Conservation (phyloP, 2,888 invertebrate genomes). For the Bimastos eiseni region DNA sequence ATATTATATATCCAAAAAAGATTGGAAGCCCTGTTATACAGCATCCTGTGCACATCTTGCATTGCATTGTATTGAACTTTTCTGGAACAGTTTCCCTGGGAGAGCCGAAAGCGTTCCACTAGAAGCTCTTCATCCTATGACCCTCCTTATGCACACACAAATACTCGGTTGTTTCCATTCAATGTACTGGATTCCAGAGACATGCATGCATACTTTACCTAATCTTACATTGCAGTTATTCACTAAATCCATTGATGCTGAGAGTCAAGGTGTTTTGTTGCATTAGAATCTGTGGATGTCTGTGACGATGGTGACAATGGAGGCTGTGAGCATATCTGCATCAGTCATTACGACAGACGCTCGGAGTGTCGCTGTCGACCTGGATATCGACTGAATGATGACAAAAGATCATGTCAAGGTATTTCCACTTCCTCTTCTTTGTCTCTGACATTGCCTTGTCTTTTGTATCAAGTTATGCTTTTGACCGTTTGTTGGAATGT, state of each 20-base stretch:
- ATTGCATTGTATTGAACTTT: background rate
- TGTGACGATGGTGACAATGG: slow-evolving; percentile 30
- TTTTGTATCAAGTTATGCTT: background rate
- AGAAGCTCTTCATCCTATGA: background rate
- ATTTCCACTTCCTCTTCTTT: too few relatives aligned
- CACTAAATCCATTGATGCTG: background rate
- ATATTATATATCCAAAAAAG: too few relatives aligned
- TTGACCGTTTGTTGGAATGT: background rate
- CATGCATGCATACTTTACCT: background rate
- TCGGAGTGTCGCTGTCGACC: slow-evolving; percentile 29
- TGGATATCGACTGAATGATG: slow-evolving; percentile 26
- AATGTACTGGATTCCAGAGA: too few relatives aligned
- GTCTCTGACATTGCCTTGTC: background rate
- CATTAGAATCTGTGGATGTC: background rate
- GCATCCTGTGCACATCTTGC: background rate
- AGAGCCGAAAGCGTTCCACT: background rate
- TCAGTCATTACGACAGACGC: background rate
- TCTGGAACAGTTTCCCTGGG: background rate
- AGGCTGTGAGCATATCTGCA: slow-evolving; percentile 34
- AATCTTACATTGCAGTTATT: background rate
- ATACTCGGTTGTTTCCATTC: too few relatives aligned
- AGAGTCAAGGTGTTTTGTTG: background rate
- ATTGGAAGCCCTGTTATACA: background rate
- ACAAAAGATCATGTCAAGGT: slow-evolving; percentile 33
- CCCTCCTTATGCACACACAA: too few relatives aligned